Base-by-base conservation (phyloP, 2,888 invertebrate species). In the Cybosia mesomella region DNA sequence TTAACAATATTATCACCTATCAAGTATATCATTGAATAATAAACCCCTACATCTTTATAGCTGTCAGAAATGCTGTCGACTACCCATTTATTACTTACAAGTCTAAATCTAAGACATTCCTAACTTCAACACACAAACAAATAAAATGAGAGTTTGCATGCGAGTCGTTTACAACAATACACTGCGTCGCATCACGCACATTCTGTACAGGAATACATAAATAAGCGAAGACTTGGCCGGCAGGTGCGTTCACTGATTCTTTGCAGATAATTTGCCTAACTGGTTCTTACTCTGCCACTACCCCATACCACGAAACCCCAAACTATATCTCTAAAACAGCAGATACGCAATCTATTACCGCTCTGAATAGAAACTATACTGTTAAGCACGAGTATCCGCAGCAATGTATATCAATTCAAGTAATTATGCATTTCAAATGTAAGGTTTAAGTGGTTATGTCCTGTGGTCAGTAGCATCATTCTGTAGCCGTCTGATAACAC, bases 211-310 rank as follows among this genome's bases (percentile, higher is more conserved):
- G 71, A 69, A 79, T 85, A 87, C 85, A 80, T 77, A 80, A 79
- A 80, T 73, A 75, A 86, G 86, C 83, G 83, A 84, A 87, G 84
- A 83, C 81, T 77, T 80, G 75, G 77, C 76, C 86, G 90, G 92
- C 93, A 94, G 93, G 93, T 94, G 93, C 85, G 91, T 75, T 84
- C 91, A 80, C 88, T 90, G 91, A 92, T 93, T 91, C 91, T 82
- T 87, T 82, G 88, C 88, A 85, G 92, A 93, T 93, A 92, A 93
- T 93, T 92, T 93, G 88, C 92, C 89, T 93, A 93, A 93, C 93
- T 88, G 92, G 93, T 93, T 93, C 85, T 86, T 82, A 75, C 75
- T 80, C 91, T 89, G 88, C 90, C 90, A 91, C 88, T 87, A 89
- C 79, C 79, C 84, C 64, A 63, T 53, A 76, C 80, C 58, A 77